Evolutionary conservation across 2,888 invertebrate genomes (phyloP).

Genomic region (Drosophila kanekoi): DNA sequence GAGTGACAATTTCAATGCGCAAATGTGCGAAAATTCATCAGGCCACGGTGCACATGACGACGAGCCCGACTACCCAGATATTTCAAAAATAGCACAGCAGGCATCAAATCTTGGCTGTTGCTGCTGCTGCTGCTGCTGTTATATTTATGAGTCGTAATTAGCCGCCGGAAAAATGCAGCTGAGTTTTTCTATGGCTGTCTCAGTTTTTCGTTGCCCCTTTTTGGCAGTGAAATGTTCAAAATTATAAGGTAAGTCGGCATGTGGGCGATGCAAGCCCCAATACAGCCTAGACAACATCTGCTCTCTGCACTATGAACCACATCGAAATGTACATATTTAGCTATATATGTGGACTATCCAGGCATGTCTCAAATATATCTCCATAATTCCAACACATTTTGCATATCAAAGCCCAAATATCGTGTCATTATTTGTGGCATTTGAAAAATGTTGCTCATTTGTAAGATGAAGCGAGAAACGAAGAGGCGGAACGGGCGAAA

Average conservation of each 20-base stretch:
- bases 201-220: conserved; percentile 27
- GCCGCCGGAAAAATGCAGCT: conserved; percentile 49
- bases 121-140: conserved; percentile 35
- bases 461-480: too few relatives aligned
- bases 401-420: not conserved
- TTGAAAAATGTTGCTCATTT: too few relatives aligned
- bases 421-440: not conserved
- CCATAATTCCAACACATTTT: not conserved
- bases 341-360: not conserved
- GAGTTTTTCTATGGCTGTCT: conserved; percentile 37
- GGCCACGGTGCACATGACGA: conserved; percentile 30
- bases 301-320: conserved; percentile 11
- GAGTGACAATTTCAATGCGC: conserved; percentile 74
- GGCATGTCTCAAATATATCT: conserved; percentile 2
- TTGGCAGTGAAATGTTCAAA: conserved; percentile 36
- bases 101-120: conserved; percentile 25
- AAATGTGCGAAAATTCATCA: conserved; percentile 72
- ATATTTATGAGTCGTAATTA: conserved; percentile 70
- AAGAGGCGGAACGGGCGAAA: too few relatives aligned
- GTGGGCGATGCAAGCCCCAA: conserved; percentile 36
- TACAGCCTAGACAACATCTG: conserved; percentile 41
- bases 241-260: conserved; percentile 49
- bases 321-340: conserved; percentile 10
- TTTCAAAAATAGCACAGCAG: conserved; percentile 61
- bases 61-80: conserved; percentile 1